Conservation (phyloP, 1,140 invertebrate genomes). For the Melipona quadrifasciata region DNA sequence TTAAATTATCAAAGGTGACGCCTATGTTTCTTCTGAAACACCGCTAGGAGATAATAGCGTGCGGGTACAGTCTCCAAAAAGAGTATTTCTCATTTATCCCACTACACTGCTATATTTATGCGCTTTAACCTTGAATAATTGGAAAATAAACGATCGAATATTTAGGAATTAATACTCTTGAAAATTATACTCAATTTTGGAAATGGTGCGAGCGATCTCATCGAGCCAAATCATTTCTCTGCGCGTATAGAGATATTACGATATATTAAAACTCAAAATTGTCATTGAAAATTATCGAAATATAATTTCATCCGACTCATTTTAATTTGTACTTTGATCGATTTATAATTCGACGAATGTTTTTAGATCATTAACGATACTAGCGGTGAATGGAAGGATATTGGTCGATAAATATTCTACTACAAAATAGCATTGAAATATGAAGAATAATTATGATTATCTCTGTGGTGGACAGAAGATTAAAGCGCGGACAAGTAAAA, state of each 20-base stretch:
- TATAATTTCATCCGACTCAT: not conserved
- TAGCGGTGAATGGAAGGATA: not conserved
- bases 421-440: not conserved
- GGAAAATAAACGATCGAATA: constrained; percentile 32
- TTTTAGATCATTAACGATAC: not conserved
- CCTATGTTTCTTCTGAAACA: constrained; percentile 78
- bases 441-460: constrained; percentile 4
- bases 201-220: not conserved
- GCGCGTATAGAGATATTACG: too few species aligned
- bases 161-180: not conserved
- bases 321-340: not conserved
- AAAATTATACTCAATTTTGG: not conserved
- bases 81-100: constrained; percentile 64
- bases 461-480: not conserved
- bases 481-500: not conserved
- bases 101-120: constrained; percentile 15
- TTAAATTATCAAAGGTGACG: constrained; percentile 67
- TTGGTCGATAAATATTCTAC: not conserved
- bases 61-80: constrained; percentile 75
- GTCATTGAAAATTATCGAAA: not conserved
- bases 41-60: constrained; percentile 79
- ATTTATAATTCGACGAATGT: not conserved
- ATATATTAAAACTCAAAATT: not conserved
- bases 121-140: constrained; percentile 40
- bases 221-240: not conserved